Evolutionary conservation across 2,888 invertebrate species (phyloP).

Genomic region (Drosophila neotestacea): DNA sequence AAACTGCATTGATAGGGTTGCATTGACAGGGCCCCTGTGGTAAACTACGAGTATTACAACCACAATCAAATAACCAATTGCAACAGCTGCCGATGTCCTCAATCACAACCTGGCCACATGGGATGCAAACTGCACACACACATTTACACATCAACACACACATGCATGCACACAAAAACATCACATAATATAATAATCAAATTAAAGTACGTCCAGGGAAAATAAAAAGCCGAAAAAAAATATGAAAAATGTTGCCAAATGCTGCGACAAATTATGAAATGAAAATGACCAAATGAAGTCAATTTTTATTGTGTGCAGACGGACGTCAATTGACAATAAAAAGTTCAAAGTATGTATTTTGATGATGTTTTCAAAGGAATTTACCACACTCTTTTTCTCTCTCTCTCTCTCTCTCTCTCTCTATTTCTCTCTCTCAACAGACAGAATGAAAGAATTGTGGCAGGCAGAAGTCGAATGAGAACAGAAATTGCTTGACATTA

Average conservation of each 20-base stretch:
- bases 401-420: conserved; percentile 16
- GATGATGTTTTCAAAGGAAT: conserved; percentile 69
- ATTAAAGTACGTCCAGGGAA: conserved; percentile 50
- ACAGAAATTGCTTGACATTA: conserved; percentile 74
- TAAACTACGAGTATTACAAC: conserved; percentile 59
- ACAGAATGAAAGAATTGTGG: conserved; percentile 33
- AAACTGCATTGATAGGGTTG: conserved; percentile 43
- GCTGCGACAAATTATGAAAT: conserved; percentile 72
- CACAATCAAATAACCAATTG: conserved; percentile 73
- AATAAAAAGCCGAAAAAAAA: background rate
- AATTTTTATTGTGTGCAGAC: conserved; percentile 68
- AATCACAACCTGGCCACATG: conserved; percentile 30
- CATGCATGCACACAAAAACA: background rate
- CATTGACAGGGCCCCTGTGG: conserved; percentile 41
- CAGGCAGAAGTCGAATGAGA: conserved; percentile 36
- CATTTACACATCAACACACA: background rate
- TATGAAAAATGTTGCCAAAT: conserved; percentile 17
- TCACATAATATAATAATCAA: conserved; percentile 45
- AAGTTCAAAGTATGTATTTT: conserved; percentile 76
- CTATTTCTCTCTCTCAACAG: conserved; percentile 12
- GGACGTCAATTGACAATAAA: conserved; percentile 73
- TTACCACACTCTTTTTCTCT: conserved; percentile 43
- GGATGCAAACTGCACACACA: conserved; percentile 6
- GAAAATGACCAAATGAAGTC: conserved; percentile 74
- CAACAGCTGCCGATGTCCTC: conserved; percentile 31